These are phyloP conservation scores for Hydropsyche betteni DNA, from an alignment of 2,888 invertebrate species.

Conservation along the genomic window DNA sequence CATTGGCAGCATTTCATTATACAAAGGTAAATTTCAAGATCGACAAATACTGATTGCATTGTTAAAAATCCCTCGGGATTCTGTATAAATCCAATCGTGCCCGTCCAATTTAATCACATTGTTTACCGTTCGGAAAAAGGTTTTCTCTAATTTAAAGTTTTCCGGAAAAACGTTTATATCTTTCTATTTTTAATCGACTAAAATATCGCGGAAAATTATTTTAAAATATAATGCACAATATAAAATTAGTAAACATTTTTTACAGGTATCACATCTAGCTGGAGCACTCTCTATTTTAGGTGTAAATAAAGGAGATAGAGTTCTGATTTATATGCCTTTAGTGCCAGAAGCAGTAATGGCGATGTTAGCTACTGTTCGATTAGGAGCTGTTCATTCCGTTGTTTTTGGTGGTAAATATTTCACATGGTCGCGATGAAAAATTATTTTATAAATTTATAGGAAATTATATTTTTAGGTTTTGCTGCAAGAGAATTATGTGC, in stretches of 20 bases:
- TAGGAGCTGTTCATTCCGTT: conserved; percentile 93
- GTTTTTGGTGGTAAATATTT: conserved; percentile 82
- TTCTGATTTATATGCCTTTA: conserved; percentile 94
- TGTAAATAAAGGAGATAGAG: conserved; percentile 82
- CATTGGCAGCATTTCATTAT: neutral
- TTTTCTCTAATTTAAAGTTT: no score
- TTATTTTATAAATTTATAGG: neutral
- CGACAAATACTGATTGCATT: conserved; percentile 27
- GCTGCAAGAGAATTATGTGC: conserved; percentile 87
- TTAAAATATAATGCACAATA: no score
- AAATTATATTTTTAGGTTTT: conserved; percentile 70
- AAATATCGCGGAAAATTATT: no score
- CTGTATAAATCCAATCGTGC: conserved; percentile 12
- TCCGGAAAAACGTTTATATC: no score
- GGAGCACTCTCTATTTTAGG: conserved; percentile 82
- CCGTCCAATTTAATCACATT: conserved; percentile 30
- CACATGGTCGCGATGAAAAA: neutral
- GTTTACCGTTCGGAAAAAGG: conserved; percentile 27
- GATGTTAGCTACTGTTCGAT: conserved; percentile 86
- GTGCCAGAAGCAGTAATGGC: conserved; percentile 90
- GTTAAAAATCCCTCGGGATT: conserved; percentile 16
- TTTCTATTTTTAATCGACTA: no score
- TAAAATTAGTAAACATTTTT: no score
- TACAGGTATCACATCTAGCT: conserved; percentile 77
- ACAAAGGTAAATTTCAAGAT: no score